Percentiles rank a stretch among this genome's conserved stretches.
Evolutionary conservation across 2,888 invertebrate species (phyloP).

Genomic region (Girardia tigrina): DNA sequence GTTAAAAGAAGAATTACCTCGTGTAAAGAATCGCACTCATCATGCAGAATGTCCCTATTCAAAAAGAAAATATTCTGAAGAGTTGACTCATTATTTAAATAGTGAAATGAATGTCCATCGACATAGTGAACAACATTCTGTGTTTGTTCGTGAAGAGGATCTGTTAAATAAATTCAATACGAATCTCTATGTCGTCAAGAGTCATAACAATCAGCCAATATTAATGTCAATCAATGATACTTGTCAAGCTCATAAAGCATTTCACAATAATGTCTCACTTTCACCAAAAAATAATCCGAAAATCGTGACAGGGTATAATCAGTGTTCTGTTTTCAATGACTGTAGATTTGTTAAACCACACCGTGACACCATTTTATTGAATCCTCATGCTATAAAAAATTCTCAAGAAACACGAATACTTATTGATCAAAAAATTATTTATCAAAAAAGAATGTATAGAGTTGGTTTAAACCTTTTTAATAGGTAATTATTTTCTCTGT

Average conservation of each 20-base stretch:
- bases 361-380: neutral
- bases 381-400: too few relatives aligned
- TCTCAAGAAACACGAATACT: neutral
- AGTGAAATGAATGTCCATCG: neutral
- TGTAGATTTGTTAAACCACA: neutral
- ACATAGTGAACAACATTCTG: conserved; percentile 8
- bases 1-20: neutral
- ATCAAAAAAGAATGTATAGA: conserved; percentile 8
- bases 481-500: neutral
- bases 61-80: conserved; percentile 11
- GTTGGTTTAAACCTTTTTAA: conserved; percentile 9
- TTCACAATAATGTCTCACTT: conserved; percentile 3
- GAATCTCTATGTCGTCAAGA: neutral
- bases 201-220: conserved; percentile 8
- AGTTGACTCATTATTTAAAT: neutral
- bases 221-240: neutral
- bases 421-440: conserved; percentile 19
- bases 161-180: neutral
- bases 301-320: neutral
- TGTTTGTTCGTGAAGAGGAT: neutral
- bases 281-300: neutral
- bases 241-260: neutral
- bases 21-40: neutral
- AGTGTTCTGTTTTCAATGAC: neutral
- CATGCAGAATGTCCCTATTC: conserved; percentile 2